Evolutionary conservation across 2,113 vertebrate species (phyloP), one percentile per base, ranked within the genome.

Genomic region (Synodontis membranacea): DNA sequence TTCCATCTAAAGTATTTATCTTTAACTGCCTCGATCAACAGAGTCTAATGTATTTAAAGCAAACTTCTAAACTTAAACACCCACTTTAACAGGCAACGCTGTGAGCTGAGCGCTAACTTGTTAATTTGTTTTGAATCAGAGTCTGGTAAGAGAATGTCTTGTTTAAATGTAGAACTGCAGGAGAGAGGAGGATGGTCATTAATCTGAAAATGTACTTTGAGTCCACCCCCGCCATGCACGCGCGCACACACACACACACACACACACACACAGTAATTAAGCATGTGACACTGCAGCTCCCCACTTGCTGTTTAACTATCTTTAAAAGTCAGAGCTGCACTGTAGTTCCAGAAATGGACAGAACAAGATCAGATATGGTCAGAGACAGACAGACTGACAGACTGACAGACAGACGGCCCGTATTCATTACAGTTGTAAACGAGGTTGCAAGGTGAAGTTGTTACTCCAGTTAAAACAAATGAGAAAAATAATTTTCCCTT

Each of bases 221-320:
- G 44, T 76, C 44, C 74, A 23, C 19, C 50, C 34, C 78, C 21
- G 21, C 10, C 31, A 56, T 25, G 4, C 21, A 31, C 14, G 11
- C 28, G 14, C 74, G 50, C 44, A 79, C 31, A 62, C 84, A 78
- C 75, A 48, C 84, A 50, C 75, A 78, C 76, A 79, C 14, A 37
- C 31, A 76, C 28, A 50, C 70, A 21, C 70, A 46, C 83, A 78
- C 28, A 48, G 50, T 74, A 44, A 84, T 91, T 92, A 50, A 83
- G n/a, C 39, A 68, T n/a, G 46, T 68, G 37, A 46, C 15, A n/a
- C 14, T 81, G 80, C 54, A 42, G 39, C 28, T 44, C 28, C 6
- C 15, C 23, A 25, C 15, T 46, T 50, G 14, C 14, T 82, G 39
- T 46, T 46, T 44, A 81, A 81, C 58, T 42, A 42, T 42, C 25